phyloP scores from a whole-genome alignment of 2,113 vertebrate genomes.

The Mus spicilegus region DNA sequence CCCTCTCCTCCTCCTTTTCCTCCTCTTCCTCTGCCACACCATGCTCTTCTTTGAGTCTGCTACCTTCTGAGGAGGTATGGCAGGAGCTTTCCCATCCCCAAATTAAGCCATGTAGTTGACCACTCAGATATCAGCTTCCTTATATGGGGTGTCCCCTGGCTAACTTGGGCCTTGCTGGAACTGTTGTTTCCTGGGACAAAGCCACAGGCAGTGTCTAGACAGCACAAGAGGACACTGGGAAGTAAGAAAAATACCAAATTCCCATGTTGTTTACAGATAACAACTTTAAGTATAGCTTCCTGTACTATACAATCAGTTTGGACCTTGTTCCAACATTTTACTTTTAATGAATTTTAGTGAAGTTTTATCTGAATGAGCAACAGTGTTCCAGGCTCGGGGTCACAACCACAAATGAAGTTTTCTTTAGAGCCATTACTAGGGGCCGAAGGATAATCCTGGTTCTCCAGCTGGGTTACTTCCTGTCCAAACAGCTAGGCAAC shows the following conservation, averaged over 20 bases:
- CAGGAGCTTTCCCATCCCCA: conserved; percentile 66
- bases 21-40: conserved; percentile 19
- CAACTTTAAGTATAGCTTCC: conserved; percentile 17
- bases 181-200: background rate
- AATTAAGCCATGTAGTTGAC: conserved; percentile 69
- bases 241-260: background rate
- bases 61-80: conserved; percentile 67
- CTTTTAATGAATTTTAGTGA: background rate
- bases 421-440: background rate
- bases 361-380: background rate
- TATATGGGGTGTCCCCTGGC: conserved; percentile 37
- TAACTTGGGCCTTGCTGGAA: conserved; percentile 9
- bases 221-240: background rate
- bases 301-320: background rate
- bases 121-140: conserved; percentile 50
- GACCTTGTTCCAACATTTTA: conserved; percentile 24
- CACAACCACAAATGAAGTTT: background rate
- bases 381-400: background rate
- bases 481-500: background rate
- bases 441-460: background rate
- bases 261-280: background rate
- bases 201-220: background rate
- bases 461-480: background rate
- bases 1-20: background rate
- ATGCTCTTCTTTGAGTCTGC: background rate